Percentiles rank a stretch among this genome's conserved stretches.
Evolutionary conservation across 2,797 vertebrate species (phyloP).

Genomic region (Petrocephalus sullivani): DNA sequence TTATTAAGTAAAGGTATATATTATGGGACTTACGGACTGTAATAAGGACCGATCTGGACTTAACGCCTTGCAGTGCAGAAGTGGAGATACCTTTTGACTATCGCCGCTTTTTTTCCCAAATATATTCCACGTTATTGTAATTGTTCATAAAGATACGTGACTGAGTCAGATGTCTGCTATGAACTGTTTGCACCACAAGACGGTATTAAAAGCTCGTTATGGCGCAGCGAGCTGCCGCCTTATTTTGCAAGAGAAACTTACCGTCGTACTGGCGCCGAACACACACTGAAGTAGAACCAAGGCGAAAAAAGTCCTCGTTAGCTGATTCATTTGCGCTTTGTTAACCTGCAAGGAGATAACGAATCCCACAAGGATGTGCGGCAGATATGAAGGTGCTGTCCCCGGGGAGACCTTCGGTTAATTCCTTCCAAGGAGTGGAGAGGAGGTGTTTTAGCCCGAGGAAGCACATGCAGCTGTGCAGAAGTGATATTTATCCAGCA

Average conservation of each 20-base stretch:
- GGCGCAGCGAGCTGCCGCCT: not conserved
- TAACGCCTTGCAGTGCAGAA: not conserved
- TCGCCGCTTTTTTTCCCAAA: not conserved
- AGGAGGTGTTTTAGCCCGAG: constrained; percentile 42
- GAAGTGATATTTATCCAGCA: constrained; percentile 48
- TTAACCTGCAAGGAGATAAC: not conserved
- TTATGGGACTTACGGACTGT: not conserved
- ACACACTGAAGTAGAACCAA: constrained; percentile 38
- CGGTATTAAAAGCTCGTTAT: not conserved
- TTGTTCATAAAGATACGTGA: not conserved
- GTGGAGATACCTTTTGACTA: not conserved
- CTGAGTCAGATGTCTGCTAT: not conserved
- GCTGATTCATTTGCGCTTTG: constrained; percentile 9
- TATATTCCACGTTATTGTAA: not conserved
- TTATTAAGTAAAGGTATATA: not conserved
- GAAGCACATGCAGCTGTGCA: constrained; percentile 43
- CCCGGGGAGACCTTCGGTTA: constrained; percentile 36
- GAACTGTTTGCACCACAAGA: not conserved
- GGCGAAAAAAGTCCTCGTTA: constrained; percentile 32
- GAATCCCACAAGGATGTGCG: constrained; percentile 14
- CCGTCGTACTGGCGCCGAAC: constrained; percentile 37
- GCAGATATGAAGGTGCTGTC: not conserved
- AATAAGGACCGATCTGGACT: not conserved
- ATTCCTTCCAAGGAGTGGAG: constrained; percentile 34
- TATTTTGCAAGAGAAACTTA: constrained; percentile 39